phyloP scores from a whole-genome alignment of 2,113 vertebrate genomes.

The Nannobrachium achirus region DNA sequence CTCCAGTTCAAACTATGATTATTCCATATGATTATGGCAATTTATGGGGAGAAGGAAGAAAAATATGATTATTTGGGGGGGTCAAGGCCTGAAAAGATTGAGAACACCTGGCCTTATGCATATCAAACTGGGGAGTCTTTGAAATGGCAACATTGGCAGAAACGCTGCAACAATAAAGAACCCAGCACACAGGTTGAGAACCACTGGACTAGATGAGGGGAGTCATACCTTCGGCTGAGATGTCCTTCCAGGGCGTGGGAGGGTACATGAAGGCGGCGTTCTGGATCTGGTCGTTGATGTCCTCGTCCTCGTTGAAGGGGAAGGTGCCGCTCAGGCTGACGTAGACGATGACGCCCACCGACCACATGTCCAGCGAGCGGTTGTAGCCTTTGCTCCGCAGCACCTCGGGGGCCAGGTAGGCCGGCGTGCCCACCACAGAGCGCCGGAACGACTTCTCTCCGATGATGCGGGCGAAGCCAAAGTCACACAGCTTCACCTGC shows the following conservation, averaged over 20 bases:
- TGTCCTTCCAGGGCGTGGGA: slow-evolving; percentile 94
- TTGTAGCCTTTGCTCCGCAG: slow-evolving; percentile 98
- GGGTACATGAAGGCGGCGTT: slow-evolving; percentile 99
- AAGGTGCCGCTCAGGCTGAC: slow-evolving; percentile 97
- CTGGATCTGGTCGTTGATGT: slow-evolving; percentile 98
- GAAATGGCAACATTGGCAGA: too few species aligned
- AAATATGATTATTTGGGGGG: too few species aligned
- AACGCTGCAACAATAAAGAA: too few species aligned
- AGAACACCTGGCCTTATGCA: too few species aligned
- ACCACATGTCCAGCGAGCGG: slow-evolving; percentile 98
- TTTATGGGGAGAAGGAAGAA: too few species aligned
- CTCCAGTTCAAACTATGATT: too few species aligned
- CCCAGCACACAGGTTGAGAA: too few species aligned
- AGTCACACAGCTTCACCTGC: slow-evolving; percentile 97
- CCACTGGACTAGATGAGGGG: too few species aligned
- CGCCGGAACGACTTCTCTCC: slow-evolving; percentile 97
- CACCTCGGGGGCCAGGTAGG: slow-evolving; percentile 95
- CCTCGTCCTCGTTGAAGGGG: slow-evolving; percentile 97
- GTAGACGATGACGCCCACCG: slow-evolving; percentile 95
- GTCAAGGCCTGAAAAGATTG: too few species aligned
- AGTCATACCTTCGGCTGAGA: slow-evolving; percentile 91
- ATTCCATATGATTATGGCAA: too few species aligned
- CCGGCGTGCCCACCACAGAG: slow-evolving; percentile 95
- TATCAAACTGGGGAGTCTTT: too few species aligned
- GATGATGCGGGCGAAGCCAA: slow-evolving; percentile 97